Conservation (phyloP, 2,888 invertebrate species). For the Pammene fasciana region DNA sequence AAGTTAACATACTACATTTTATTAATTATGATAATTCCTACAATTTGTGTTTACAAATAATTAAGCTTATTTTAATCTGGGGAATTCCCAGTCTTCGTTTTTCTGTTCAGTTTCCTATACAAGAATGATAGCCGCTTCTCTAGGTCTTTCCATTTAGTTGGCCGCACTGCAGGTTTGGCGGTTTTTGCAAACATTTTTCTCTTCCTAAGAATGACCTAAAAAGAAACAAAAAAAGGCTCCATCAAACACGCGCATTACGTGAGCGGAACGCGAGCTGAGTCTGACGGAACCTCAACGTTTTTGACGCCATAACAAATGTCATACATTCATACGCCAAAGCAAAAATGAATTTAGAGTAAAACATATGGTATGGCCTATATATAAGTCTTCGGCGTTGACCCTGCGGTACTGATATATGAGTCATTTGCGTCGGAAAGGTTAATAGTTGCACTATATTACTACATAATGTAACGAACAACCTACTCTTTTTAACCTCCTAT, state of each 20-base stretch:
- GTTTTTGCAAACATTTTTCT: conserved; percentile 85
- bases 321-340: no score
- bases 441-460: no score
- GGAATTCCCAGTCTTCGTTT: conserved; percentile 87
- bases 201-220: conserved; percentile 86
- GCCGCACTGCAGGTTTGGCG: conserved; percentile 84
- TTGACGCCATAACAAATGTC: no score
- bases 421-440: no score
- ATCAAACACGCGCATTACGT: neutral
- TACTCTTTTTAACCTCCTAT: no score
- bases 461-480: no score
- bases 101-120: conserved; percentile 90
- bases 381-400: no score
- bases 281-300: no score
- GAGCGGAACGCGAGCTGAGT: no score
- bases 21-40: conserved; percentile 22
- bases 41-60: conserved; percentile 9
- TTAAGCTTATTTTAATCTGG: conserved; percentile 54
- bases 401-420: no score
- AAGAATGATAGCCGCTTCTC: conserved; percentile 89
- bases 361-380: no score
- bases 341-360: no score
- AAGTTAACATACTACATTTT: conserved; percentile 15
- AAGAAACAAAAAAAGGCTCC: conserved; percentile 35
- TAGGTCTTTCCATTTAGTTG: conserved; percentile 90